These are phyloP conservation scores for Parus major DNA, from an alignment of 2,113 vertebrate species.

Conservation along the genomic window DNA sequence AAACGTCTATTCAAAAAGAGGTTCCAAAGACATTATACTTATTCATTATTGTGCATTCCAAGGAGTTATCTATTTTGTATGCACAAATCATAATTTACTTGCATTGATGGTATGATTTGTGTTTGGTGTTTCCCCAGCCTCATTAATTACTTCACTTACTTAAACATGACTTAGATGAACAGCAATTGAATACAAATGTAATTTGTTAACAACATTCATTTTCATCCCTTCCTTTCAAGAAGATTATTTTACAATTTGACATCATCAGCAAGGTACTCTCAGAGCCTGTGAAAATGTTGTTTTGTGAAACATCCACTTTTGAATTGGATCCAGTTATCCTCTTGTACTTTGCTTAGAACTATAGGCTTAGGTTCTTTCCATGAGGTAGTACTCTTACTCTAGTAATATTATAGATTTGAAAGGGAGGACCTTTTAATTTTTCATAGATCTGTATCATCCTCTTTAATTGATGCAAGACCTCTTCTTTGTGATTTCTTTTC, in stretches of 20 bases:
- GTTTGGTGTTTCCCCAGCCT: background rate
- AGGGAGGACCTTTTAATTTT: background rate
- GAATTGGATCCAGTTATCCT: background rate
- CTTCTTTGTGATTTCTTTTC: background rate
- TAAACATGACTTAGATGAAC: background rate
- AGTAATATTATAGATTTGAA: background rate
- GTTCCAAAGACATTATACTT: background rate
- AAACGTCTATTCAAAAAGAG: background rate
- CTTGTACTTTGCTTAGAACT: background rate
- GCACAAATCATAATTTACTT: background rate
- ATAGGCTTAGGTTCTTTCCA: background rate
- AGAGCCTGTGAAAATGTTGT: background rate
- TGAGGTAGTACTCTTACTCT: background rate
- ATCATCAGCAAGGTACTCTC: background rate
- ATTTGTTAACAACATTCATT: background rate
- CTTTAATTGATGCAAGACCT: background rate
- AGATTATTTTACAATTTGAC: background rate
- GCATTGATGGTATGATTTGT: background rate
- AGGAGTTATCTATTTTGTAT: background rate
- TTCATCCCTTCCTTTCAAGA: background rate
- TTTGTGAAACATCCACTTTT: background rate
- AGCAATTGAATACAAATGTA: background rate
- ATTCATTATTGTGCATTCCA: background rate
- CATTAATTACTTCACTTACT: background rate
- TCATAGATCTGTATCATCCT: background rate